Percentiles rank a stretch among this genome's conserved stretches.
These are phyloP conservation scores for Harmothoe impar DNA, from an alignment of 2,888 invertebrate species.

Conservation along the genomic window DNA sequence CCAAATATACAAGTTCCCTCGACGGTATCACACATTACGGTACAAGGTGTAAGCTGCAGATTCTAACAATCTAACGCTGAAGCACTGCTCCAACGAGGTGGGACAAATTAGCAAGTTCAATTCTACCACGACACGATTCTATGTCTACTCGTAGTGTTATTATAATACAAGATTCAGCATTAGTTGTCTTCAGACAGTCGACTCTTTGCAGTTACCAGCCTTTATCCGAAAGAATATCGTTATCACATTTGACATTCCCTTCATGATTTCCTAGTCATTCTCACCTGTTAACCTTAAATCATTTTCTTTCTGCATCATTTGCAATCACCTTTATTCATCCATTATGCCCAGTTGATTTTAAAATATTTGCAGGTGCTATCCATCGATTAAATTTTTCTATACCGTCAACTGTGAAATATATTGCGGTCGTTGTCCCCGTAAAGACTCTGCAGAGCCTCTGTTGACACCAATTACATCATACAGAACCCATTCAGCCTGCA, in stretches of 20 bases:
- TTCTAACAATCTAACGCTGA: background rate
- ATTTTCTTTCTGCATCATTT: background rate
- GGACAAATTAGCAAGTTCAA: background rate
- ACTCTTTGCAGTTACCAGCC: background rate
- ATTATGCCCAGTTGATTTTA: background rate
- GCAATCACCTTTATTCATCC: background rate
- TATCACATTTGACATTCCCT: constrained; percentile 20
- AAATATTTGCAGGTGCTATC: too few species aligned
- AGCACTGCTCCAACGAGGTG: background rate
- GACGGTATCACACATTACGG: too few species aligned
- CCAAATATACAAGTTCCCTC: too few species aligned
- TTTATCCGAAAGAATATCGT: background rate
- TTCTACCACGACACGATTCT: background rate
- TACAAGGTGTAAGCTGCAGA: background rate
- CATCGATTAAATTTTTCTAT: too few species aligned
- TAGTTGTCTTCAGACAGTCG: background rate
- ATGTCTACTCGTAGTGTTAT: background rate
- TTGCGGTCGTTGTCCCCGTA: too few species aligned
- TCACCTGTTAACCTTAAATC: background rate
- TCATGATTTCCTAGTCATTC: background rate
- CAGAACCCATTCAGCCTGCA: background rate
- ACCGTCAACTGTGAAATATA: too few species aligned
- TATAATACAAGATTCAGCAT: background rate
- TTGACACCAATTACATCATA: background rate
- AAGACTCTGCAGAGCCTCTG: too few species aligned